Base-by-base conservation (phyloP, 2,797 vertebrate species). In the Rhinatrema bivittatum region DNA sequence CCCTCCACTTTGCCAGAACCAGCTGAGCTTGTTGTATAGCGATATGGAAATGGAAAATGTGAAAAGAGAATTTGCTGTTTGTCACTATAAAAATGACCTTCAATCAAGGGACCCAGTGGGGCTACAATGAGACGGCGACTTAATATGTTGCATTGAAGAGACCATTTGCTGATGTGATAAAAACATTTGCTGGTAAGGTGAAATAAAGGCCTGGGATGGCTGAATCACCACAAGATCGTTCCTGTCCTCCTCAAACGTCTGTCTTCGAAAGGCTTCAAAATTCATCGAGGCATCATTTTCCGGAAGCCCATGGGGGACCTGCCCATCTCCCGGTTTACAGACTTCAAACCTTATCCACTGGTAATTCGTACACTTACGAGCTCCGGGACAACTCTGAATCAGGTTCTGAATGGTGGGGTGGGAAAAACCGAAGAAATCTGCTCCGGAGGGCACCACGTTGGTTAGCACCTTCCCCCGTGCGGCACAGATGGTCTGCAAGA, bases 341-440 rank as follows among this genome's bases (percentile, higher is more conserved):
- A 90, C 86, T 16, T 93, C 90, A 42, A 90, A 94, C 25, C 88
- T 90, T 32, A 91, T 79, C 91, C 91, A 93, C 20, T 83, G 82
- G 62, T 94, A 94, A 65, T 90, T 88, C 70, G 57, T 60, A 40
- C 91, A 94, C 46, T 93, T 92, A 33, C 83, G 89, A 19, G 91
- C 91, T 41, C 89, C 91, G 0, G 89, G 90, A 60, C 87, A 91
- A 54, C 89, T 91, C 76, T 94, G 91, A 56, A 94, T 90, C 21
- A 96, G 78, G 57, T 89, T 91, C 59, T 92, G 90, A 50, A 96
- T 86, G 12, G 87, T 71, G 5, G 91, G 88, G 47, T 94, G 90
- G 6, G 86, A 88, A 57, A 93, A 91, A 21, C 92, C 92, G 29
- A 96, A 97, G 55, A 97, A 97, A 41, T 93, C 89, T 1, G 83